Percentiles rank a stretch among this genome's conserved stretches.
Evolutionary conservation across 2,797 vertebrate species (phyloP).

Genomic region (Cuculus canorus): DNA sequence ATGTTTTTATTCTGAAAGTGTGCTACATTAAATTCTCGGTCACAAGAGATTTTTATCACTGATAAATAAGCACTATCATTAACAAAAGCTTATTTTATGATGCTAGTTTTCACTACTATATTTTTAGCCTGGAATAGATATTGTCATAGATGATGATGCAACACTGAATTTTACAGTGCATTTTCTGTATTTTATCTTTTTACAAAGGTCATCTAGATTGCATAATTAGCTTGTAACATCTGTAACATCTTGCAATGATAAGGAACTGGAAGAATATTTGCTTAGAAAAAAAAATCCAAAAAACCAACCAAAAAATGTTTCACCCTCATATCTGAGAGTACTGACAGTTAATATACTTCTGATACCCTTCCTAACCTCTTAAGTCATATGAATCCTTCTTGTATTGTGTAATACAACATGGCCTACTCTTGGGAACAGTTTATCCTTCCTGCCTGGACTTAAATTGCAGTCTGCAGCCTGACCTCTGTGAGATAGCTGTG

Average conservation of each 20-base stretch:
- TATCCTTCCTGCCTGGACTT: constrained; percentile 21
- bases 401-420: background rate
- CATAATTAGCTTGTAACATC: background rate
- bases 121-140: background rate
- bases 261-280: background rate
- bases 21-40: background rate
- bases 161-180: background rate
- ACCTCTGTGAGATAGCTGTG: constrained; percentile 22
- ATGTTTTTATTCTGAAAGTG: background rate
- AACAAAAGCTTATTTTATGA: background rate
- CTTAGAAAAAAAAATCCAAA: background rate
- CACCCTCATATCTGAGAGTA: background rate
- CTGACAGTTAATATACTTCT: constrained; percentile 18
- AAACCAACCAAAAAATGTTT: background rate
- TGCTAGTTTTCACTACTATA: background rate
- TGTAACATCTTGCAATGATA: background rate
- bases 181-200: background rate
- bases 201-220: background rate
- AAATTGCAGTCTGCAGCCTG: constrained; percentile 38
- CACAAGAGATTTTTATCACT: background rate
- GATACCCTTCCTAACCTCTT: constrained; percentile 14
- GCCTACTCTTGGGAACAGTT: constrained; percentile 26
- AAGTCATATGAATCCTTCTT: constrained; percentile 3
- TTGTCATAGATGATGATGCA: background rate
- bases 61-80: background rate